phyloP scores from a whole-genome alignment of 2,113 vertebrate species.

The Cyanistes caeruleus region DNA sequence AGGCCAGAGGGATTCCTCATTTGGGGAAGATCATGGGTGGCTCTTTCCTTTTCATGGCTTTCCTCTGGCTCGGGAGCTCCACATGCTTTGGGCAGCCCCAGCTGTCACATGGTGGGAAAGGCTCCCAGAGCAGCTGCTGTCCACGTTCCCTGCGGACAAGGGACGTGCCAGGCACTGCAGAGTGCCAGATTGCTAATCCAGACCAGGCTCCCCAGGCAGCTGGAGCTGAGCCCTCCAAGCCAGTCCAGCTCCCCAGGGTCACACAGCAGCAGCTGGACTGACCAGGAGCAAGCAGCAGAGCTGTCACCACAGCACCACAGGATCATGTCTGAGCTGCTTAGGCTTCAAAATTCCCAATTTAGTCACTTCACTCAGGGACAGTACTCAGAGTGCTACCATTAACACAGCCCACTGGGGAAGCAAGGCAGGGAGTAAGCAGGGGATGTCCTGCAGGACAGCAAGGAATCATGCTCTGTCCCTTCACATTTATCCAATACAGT shows the following conservation, averaged over 20 bases:
- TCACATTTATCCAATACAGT: not conserved
- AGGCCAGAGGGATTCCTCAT: not conserved
- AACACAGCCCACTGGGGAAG: not conserved
- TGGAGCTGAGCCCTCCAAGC: not conserved
- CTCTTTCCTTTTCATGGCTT: not conserved
- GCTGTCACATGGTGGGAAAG: not conserved
- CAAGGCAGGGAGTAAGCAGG: not conserved
- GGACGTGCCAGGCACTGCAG: not conserved
- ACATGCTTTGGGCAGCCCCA: not conserved
- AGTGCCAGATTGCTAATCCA: not conserved
- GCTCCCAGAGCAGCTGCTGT: conserved; percentile 25
- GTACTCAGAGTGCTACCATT: not conserved
- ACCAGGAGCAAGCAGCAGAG: not conserved
- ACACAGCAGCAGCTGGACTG: not conserved
- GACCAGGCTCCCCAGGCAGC: not conserved
- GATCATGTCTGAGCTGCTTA: not conserved
- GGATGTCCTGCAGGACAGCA: not conserved
- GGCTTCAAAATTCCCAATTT: not conserved
- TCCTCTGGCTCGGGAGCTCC: not conserved
- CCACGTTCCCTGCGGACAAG: rapidly evolving
- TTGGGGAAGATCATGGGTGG: not conserved
- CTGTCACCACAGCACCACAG: not conserved
- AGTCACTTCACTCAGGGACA: not conserved
- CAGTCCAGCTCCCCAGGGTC: not conserved
- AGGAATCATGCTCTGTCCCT: not conserved